Conservation (phyloP, 2,888 invertebrate species). For the Lordiphosa andalusiaca region DNA sequence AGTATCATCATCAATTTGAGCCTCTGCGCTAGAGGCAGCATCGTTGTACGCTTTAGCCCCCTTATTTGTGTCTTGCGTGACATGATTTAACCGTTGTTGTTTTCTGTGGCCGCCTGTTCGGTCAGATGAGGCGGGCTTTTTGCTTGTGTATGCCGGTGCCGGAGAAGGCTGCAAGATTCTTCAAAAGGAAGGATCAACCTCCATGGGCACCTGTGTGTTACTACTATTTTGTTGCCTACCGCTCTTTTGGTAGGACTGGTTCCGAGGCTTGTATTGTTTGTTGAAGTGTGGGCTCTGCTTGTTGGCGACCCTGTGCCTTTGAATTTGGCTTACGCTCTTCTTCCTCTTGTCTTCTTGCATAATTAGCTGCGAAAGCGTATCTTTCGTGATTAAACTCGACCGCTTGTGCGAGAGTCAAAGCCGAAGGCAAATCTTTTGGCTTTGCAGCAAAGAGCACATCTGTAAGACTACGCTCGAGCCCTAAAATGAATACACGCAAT, state of each 20-base stretch:
- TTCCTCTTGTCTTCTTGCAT: constrained; percentile 11
- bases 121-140: background rate
- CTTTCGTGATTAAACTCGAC: constrained; percentile 16
- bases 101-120: background rate
- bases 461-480: constrained; percentile 15
- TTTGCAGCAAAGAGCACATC: constrained; percentile 17
- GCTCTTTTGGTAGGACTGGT: constrained; percentile 1
- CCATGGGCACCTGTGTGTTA: constrained; percentile 1
- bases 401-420: constrained; percentile 13
- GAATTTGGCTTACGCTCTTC: constrained; percentile 10
- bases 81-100: constrained; percentile 3
- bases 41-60: constrained; percentile 1
- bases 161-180: constrained; percentile 8
- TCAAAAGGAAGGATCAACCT: constrained; percentile 6
- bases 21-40: background rate
- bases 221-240: constrained; percentile 1
- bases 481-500: constrained; percentile 20
- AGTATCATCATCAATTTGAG: background rate
- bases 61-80: constrained; percentile 1
- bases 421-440: constrained; percentile 15
- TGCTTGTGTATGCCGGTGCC: constrained; percentile 3
- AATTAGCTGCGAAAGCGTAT: constrained; percentile 3
- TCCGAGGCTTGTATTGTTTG: constrained; percentile 1
- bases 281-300: constrained; percentile 8
- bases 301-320: constrained; percentile 10